These are phyloP conservation scores for Acrossocheilus wenchowensis DNA, from an alignment of 2,797 vertebrate species.

Conservation along the genomic window DNA sequence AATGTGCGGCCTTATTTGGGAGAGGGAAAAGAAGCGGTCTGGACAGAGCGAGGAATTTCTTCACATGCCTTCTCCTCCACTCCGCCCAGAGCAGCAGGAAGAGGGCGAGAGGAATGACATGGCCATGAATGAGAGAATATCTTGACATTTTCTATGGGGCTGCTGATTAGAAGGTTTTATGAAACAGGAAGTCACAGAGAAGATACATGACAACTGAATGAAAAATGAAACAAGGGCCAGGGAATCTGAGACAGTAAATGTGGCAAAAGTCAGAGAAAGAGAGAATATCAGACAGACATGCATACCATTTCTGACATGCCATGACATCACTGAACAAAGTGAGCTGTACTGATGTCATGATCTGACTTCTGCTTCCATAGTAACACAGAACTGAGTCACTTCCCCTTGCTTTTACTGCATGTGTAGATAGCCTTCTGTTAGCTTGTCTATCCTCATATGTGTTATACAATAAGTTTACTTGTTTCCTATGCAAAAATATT, in stretches of 20 bases:
- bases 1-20: conserved; percentile 76
- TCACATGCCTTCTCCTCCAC: conserved; percentile 70
- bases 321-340: conserved; percentile 19
- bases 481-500: neutral
- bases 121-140: conserved; percentile 60
- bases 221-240: neutral
- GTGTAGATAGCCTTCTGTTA: neutral
- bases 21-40: conserved; percentile 71
- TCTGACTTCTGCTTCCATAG: neutral
- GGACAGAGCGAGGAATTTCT: conserved; percentile 74
- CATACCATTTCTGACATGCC: too few species aligned
- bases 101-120: conserved; percentile 26
- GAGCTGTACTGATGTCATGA: neutral
- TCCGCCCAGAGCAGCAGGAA: conserved; percentile 59
- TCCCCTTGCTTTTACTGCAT: neutral
- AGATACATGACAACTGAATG: neutral
- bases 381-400: neutral
- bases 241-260: neutral
- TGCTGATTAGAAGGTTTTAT: conserved; percentile 14
- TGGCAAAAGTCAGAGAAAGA: neutral
- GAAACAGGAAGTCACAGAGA: conserved; percentile 48
- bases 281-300: neutral
- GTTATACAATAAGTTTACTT: neutral
- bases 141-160: conserved; percentile 35
- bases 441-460: neutral